A percentile compares a stretch with the other conserved stretches of the same genome.
Evolutionary conservation across 1,140 invertebrate genomes (phyloP).

Genomic region (Ceratosolen solmsi): DNA sequence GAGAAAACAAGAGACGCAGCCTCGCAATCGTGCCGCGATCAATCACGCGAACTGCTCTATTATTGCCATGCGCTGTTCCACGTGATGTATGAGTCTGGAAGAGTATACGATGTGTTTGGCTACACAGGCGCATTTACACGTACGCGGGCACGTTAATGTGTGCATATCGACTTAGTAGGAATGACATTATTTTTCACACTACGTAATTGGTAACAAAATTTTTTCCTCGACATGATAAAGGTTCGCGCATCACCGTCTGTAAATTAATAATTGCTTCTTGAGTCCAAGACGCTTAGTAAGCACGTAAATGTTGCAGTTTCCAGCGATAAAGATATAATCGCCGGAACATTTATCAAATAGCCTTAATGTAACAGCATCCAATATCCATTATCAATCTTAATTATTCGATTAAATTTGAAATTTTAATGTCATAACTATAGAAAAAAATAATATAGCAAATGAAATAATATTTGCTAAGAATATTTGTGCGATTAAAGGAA

Average conservation of each 20-base stretch:
- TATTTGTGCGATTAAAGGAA: neutral
- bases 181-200: slow-evolving; percentile 17
- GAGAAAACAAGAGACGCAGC: neutral
- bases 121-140: neutral
- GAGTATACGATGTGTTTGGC: neutral
- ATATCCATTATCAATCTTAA: too few relatives aligned
- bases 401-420: too few relatives aligned
- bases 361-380: too few relatives aligned
- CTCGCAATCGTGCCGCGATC: slow-evolving; percentile 28
- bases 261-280: slow-evolving; percentile 18
- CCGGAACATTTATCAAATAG: too few relatives aligned
- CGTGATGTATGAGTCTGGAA: slow-evolving; percentile 35
- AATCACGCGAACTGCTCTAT: slow-evolving; percentile 43
- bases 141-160: neutral
- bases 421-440: too few relatives aligned
- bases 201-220: neutral
- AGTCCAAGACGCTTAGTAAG: neutral
- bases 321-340: too few relatives aligned
- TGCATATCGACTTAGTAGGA: neutral
- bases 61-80: slow-evolving; percentile 25
- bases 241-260: slow-evolving; percentile 4
- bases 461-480: neutral
- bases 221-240: neutral
- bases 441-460: neutral
- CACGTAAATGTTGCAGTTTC: neutral